A percentile compares a stretch with the other conserved stretches of the same genome.
phyloP scores from a whole-genome alignment of 2,888 invertebrate genomes.

The Tiliacea aurago region DNA sequence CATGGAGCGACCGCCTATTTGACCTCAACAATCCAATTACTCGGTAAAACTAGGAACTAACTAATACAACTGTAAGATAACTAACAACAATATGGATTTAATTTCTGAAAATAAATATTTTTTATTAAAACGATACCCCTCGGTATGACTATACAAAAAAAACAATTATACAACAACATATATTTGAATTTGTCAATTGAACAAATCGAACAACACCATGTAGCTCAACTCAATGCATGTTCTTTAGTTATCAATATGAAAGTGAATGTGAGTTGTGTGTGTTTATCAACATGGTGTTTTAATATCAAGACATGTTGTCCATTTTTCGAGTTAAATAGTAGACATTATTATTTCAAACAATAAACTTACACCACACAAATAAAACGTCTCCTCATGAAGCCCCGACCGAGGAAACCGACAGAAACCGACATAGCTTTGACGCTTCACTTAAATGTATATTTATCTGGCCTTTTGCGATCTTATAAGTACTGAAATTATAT shows the following conservation, averaged over 20 bases:
- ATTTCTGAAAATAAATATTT: no score
- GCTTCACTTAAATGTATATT: conserved; percentile 43
- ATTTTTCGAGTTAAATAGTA: no score
- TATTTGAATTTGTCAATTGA: not conserved
- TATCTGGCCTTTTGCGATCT: conserved; percentile 36
- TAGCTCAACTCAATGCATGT: not conserved
- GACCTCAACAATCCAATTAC: not conserved
- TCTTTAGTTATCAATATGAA: not conserved
- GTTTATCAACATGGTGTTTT: not conserved
- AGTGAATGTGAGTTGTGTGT: not conserved
- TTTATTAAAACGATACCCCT: not conserved
- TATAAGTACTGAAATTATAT: conserved; percentile 12
- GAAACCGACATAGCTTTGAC: conserved; percentile 39
- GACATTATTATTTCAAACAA: conserved; percentile 13
- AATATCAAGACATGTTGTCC: not conserved
- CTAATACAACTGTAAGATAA: no score
- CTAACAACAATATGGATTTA: no score
- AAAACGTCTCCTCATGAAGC: conserved; percentile 32
- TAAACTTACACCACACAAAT: conserved; percentile 47
- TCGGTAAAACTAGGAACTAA: no score
- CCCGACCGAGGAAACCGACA: conserved; percentile 32
- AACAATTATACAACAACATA: no score
- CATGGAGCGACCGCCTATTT: no score
- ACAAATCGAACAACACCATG: not conserved
- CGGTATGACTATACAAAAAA: not conserved